Percentiles rank a stretch among this genome's conserved stretches.
phyloP scores from a whole-genome alignment of 2,888 invertebrate species.

The Scaptomyza flava region DNA sequence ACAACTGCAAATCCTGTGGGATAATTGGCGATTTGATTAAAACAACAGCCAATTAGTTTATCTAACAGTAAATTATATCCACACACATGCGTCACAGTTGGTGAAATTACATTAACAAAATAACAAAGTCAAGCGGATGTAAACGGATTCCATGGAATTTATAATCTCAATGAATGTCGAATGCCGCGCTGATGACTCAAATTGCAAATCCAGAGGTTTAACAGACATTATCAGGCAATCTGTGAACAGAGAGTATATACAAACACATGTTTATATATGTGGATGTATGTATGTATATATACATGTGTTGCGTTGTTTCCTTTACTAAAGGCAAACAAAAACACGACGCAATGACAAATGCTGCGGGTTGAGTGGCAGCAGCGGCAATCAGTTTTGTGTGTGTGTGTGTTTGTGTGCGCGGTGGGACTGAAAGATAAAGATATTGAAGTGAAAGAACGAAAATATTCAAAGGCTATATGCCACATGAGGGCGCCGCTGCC shows the following conservation, averaged over 20 bases:
- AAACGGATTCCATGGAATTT: slow-evolving; percentile 54
- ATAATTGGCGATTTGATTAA: slow-evolving; percentile 41
- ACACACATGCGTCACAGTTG: slow-evolving; percentile 12
- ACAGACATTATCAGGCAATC: slow-evolving; percentile 54
- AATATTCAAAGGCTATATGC: slow-evolving; percentile 49
- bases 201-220: slow-evolving; percentile 58
- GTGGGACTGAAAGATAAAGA: slow-evolving; percentile 47
- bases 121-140: slow-evolving; percentile 48
- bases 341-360: slow-evolving; percentile 56
- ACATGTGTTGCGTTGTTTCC: slow-evolving; percentile 62
- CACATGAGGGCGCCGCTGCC: slow-evolving; percentile 49
- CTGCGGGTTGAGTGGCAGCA: slow-evolving; percentile 59
- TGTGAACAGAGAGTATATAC: slow-evolving; percentile 45
- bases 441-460: slow-evolving; percentile 47
- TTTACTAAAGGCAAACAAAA: slow-evolving; percentile 62
- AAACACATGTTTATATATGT: slow-evolving; percentile 19
- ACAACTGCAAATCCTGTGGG: slow-evolving; percentile 72
- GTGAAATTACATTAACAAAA: slow-evolving; percentile 33
- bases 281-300: slow-evolving; percentile 19
- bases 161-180: slow-evolving; percentile 60
- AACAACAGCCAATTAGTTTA: slow-evolving; percentile 9
- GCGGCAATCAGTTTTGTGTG: slow-evolving; percentile 47
- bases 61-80: slow-evolving; percentile 9
- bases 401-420: slow-evolving; percentile 20
- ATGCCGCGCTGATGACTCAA: slow-evolving; percentile 65